Evolutionary conservation across 2,113 vertebrate genomes (phyloP).

Genomic region (Monopterus albus): DNA sequence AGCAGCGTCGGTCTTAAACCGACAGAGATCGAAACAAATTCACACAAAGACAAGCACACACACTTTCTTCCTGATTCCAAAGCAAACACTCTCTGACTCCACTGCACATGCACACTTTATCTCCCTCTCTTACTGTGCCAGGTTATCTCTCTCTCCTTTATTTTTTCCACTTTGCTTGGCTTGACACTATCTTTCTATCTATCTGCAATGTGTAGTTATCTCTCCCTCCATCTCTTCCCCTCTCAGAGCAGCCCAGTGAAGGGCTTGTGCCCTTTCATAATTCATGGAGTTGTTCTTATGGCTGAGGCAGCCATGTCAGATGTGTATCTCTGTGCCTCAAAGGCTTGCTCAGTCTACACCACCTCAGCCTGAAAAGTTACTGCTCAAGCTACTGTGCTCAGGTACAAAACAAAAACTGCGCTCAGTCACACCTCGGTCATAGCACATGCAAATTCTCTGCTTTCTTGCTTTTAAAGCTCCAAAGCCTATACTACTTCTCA

Average conservation of each 20-base stretch:
- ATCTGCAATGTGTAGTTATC: conserved; percentile 54
- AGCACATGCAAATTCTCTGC: conserved; percentile 23
- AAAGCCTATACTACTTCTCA: background rate
- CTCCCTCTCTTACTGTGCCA: conserved; percentile 31
- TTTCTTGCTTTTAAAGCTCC: conserved; percentile 6
- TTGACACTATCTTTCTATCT: conserved; percentile 43
- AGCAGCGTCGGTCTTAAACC: conserved; percentile 5
- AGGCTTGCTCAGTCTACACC: conserved; percentile 56
- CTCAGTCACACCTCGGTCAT: conserved; percentile 41
- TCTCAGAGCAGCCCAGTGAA: conserved; percentile 45
- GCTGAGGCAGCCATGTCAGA: conserved; percentile 69
- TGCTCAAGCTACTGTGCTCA: conserved; percentile 32
- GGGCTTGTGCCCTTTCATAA: conserved; percentile 74
- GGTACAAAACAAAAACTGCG: conserved; percentile 42
- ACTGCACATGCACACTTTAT: conserved; percentile 49
- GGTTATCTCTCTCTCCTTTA: conserved; percentile 32
- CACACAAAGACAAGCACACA: conserved; percentile 31
- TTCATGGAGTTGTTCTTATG: conserved; percentile 78
- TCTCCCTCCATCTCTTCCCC: conserved; percentile 28
- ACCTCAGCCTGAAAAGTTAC: conserved; percentile 41
- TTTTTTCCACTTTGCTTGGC: conserved; percentile 52
- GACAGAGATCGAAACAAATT: conserved; percentile 14
- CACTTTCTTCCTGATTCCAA: conserved; percentile 38
- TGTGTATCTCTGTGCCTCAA: conserved; percentile 72
- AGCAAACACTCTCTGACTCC: conserved; percentile 66